Base-by-base conservation (phyloP, 2,888 invertebrate species). In the Homarus gammarus region DNA sequence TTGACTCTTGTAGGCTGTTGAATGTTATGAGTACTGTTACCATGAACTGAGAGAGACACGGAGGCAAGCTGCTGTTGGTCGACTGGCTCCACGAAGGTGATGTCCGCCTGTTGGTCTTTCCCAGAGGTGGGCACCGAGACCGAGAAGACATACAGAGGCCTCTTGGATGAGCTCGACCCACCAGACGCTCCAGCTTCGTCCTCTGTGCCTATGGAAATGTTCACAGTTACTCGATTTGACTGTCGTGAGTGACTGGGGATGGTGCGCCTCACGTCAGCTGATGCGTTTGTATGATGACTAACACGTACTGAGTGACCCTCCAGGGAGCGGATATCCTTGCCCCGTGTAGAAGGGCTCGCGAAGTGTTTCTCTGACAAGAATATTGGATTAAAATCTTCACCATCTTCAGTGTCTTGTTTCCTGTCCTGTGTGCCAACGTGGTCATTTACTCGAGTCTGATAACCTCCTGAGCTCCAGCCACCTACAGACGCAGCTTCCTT, bases 141-240 rank as follows among this genome's bases (percentile, higher is more conserved):
- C 93, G 97, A 97, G 92, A 97, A 94, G 61, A 97, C 96, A 94
- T 97, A 97, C 92, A 97, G 95, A 78, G 96, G 96, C 40, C 83
- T 89, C 27, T 85, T 77, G 93, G 95, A 95, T 51, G 94, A 93
- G n/a, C 94, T 93, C 92, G 94, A 94, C 73, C 94, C 94, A 33
- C 87, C 88, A 6, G 77, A 56, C n/a, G 72, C 31, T 27, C 75
- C 75, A 64, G 89, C 89, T 92, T 94, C 95, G 90, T 95, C 95
- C 93, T 97, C 96, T 72, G 96, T 96, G 90, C 96, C 96, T 93
- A 97, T 97, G 12, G 97, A 97, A 92, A 97, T 95, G 94, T 97
- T 97, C 91, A 97, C 96, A 92, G 97, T 94, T 93, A 97, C 96
- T 93, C 96, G 95, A 94, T 96, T 96, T 40, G 94, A 93, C 90